Conservation (phyloP, 2,113 vertebrate species). For the Chaetorhynchus papuensis region DNA sequence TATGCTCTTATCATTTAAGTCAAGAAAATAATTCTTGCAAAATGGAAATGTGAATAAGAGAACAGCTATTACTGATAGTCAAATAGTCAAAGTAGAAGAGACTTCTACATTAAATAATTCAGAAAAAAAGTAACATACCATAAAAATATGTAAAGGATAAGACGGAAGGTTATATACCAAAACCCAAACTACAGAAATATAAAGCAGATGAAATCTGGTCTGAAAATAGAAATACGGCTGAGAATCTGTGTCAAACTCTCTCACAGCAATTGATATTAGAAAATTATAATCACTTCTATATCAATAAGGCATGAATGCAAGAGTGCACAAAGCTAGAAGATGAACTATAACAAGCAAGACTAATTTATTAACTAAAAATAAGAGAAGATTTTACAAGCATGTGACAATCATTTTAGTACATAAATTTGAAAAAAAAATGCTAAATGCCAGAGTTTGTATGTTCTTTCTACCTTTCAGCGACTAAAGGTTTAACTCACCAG, state of each 20-base stretch:
- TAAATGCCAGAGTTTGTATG: neutral
- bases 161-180: neutral
- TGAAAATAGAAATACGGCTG: neutral
- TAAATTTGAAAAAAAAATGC: neutral
- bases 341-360: neutral
- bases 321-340: neutral
- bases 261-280: neutral
- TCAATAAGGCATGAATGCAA: neutral
- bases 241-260: neutral
- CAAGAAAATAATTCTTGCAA: neutral
- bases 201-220: neutral
- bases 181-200: neutral
- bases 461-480: neutral
- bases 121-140: neutral
- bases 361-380: neutral
- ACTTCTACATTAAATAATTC: neutral
- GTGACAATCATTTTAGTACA: neutral
- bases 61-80: neutral
- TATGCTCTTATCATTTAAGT: neutral
- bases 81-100: neutral
- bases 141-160: neutral
- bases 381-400: neutral
- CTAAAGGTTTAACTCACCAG: neutral
- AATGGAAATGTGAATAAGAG: neutral
- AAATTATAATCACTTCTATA: neutral